These are phyloP conservation scores for Xanthia togata DNA, from an alignment of 2,888 invertebrate genomes.

Conservation along the genomic window DNA sequence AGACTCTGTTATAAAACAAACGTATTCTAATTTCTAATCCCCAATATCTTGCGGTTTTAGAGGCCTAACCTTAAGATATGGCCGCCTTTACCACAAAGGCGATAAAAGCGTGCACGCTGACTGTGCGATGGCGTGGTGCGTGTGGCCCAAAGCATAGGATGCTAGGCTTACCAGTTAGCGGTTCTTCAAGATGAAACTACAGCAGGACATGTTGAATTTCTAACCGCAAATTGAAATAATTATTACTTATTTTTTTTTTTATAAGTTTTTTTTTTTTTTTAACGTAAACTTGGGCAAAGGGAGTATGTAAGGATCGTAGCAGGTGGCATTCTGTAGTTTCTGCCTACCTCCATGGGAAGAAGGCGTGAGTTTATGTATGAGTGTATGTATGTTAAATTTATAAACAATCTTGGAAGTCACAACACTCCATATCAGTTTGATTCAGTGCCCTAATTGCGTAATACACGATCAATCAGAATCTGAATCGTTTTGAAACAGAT, in stretches of 20 bases:
- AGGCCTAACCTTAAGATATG: constrained; percentile 61
- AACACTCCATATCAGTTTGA: background rate
- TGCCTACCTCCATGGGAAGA: too few relatives aligned
- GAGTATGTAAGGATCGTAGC: too few relatives aligned
- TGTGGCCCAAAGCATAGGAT: constrained; percentile 42
- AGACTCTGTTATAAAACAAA: background rate
- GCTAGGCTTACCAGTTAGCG: background rate
- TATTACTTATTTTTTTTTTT: too few relatives aligned
- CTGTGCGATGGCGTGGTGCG: constrained; percentile 55
- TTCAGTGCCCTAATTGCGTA: background rate
- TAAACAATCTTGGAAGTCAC: background rate
- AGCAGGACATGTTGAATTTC: background rate
- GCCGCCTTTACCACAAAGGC: constrained; percentile 65
- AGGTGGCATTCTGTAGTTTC: too few relatives aligned
- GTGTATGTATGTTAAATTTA: too few relatives aligned
- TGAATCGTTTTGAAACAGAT: too few relatives aligned
- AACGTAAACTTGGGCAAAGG: too few relatives aligned
- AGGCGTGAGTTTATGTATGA: too few relatives aligned
- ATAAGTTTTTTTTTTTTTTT: too few relatives aligned
- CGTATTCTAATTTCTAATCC: constrained; percentile 40
- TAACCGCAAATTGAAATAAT: background rate
- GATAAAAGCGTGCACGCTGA: constrained; percentile 69
- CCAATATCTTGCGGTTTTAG: constrained; percentile 36
- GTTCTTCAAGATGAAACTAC: background rate
- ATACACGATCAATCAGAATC: too few relatives aligned